phyloP scores from a whole-genome alignment of 2,888 invertebrate genomes.

The Timandra comae region DNA sequence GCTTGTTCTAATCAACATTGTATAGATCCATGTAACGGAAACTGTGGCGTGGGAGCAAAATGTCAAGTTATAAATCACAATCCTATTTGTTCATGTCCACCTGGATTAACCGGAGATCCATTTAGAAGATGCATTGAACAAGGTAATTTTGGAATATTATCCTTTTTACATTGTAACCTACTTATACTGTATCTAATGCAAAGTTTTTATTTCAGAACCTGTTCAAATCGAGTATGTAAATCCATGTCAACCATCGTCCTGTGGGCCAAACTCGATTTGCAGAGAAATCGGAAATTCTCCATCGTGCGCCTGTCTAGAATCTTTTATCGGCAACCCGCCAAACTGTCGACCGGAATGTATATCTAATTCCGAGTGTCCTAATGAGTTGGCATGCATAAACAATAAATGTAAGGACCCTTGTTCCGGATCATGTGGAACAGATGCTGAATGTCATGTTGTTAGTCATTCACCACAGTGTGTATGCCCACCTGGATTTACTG shows the following conservation, averaged over 20 bases:
- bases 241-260: constrained; percentile 85
- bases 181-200: not conserved
- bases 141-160: constrained; percentile 57
- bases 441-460: constrained; percentile 83
- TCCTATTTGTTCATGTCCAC: constrained; percentile 81
- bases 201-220: constrained; percentile 44
- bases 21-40: constrained; percentile 83
- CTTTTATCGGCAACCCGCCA: constrained; percentile 82
- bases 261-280: constrained; percentile 83
- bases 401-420: constrained; percentile 86
- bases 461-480: constrained; percentile 86
- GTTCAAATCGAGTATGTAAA: constrained; percentile 47
- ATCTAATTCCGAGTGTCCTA: constrained; percentile 83
- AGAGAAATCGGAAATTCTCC: constrained; percentile 78
- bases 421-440: constrained; percentile 82
- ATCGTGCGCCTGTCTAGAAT: constrained; percentile 84
- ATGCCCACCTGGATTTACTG: constrained; percentile 79
- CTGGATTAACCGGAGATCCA: constrained; percentile 83
- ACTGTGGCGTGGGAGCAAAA: constrained; percentile 82
- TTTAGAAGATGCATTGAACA: constrained; percentile 80
- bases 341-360: constrained; percentile 85
- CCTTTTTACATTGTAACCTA: not conserved
- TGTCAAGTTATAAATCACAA: constrained; percentile 86
- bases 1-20: constrained; percentile 85
- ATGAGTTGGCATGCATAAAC: constrained; percentile 82